These are phyloP conservation scores for Smittia sp. DNA, from an alignment of 2,888 invertebrate genomes.

Conservation along the genomic window DNA sequence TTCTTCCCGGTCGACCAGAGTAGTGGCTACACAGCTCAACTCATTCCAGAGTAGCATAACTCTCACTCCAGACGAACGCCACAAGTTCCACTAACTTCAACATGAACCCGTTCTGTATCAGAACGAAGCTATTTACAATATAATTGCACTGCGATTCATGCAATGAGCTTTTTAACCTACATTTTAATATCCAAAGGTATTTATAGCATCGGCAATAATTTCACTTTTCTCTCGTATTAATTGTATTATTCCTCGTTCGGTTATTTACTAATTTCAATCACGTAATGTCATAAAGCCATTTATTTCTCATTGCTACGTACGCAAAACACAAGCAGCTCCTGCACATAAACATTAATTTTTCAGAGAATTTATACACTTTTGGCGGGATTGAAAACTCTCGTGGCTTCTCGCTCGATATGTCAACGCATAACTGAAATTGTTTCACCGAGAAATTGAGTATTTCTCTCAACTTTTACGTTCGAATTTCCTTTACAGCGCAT, in stretches of 20 bases:
- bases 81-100: neutral
- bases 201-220: neutral
- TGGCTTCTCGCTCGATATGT: slow-evolving; percentile 21
- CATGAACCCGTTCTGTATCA: neutral
- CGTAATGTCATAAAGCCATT: slow-evolving; percentile 32
- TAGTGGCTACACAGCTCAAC: no score
- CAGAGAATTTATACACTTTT: neutral
- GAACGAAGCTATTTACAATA: neutral
- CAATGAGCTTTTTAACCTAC: slow-evolving; percentile 8
- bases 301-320: slow-evolving; percentile 33
- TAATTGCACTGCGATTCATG: neutral
- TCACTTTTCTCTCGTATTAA: neutral
- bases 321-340: slow-evolving; percentile 17
- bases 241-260: neutral
- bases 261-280: slow-evolving; percentile 18
- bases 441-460: neutral
- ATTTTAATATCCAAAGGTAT: slow-evolving; percentile 1
- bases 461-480: neutral
- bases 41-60: no score
- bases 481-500: neutral
- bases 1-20: no score
- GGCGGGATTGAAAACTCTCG: neutral
- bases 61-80: no score
- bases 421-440: neutral
- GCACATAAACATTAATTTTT: slow-evolving; percentile 36